A percentile compares a stretch with the other conserved stretches of the same genome.
Conservation (phyloP, 2,113 vertebrate genomes). For the Ondatra zibethicus region DNA sequence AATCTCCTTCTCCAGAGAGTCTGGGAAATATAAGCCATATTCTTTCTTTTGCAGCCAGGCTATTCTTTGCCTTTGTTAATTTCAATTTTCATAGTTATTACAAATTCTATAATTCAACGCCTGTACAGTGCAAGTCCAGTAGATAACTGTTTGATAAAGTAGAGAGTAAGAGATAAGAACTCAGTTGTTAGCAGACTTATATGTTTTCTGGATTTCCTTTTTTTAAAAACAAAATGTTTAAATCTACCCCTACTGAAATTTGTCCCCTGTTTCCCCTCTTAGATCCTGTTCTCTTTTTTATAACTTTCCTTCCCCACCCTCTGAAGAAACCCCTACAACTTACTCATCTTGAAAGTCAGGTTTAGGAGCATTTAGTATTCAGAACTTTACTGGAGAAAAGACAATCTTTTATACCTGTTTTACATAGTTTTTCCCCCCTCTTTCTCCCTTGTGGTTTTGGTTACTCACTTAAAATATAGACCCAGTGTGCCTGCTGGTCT, state of each 20-base stretch:
- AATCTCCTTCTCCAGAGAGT: conserved; percentile 11
- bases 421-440: background rate
- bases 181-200: conserved; percentile 10
- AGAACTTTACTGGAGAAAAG: conserved; percentile 54
- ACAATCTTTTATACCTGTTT: conserved; percentile 59
- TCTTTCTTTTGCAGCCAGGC: conserved; percentile 26
- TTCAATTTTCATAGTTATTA: conserved; percentile 29
- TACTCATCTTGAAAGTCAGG: conserved; percentile 47
- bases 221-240: background rate
- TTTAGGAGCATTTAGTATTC: conserved; percentile 4
- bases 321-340: background rate
- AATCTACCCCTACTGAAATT: background rate
- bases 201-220: conserved; percentile 12
- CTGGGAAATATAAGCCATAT: background rate
- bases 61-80: conserved; percentile 37
- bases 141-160: conserved; percentile 41
- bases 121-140: background rate
- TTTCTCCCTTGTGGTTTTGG: conserved; percentile 59
- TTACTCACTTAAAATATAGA: conserved; percentile 58
- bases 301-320: background rate
- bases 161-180: conserved; percentile 18
- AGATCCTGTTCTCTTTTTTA: background rate
- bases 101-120: background rate
- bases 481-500: conserved; percentile 73
- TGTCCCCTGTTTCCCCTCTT: background rate